Evolutionary conservation across 2,113 vertebrate species (phyloP).

Genomic region (Gymnobelideus leadbeateri): DNA sequence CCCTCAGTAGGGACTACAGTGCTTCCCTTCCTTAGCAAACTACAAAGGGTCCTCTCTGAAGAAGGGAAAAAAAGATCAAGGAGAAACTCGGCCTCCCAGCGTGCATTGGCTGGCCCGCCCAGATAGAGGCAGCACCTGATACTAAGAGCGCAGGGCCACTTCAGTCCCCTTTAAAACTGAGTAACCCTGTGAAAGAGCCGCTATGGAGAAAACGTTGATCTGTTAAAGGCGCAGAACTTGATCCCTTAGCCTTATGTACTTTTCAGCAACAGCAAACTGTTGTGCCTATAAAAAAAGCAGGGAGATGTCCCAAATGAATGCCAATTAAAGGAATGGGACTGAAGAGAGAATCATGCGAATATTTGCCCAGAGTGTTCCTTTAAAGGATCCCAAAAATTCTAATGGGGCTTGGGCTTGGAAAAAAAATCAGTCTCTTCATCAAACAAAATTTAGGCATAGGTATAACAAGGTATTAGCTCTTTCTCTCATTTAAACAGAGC

Average conservation of each 20-base stretch:
- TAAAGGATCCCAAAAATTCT: conserved; percentile 60
- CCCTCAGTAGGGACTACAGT: background rate
- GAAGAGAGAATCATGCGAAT: background rate
- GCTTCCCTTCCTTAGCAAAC: conserved; percentile 9
- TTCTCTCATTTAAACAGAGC: conserved; percentile 72
- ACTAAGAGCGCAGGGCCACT: background rate
- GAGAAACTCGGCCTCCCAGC: background rate
- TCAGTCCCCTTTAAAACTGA: conserved; percentile 16
- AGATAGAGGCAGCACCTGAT: conserved; percentile 3
- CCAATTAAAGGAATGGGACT: conserved; percentile 54
- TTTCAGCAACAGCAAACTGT: conserved; percentile 52
- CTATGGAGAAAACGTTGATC: conserved; percentile 31
- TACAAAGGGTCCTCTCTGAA: background rate
- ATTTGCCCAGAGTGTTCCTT: conserved; percentile 11
- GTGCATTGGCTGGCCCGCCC: conserved; percentile 4
- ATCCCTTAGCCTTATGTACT: conserved; percentile 50
- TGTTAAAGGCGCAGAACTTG: conserved; percentile 61
- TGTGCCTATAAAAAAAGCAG: conserved; percentile 26
- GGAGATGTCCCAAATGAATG: conserved; percentile 45
- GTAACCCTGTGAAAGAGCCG: conserved; percentile 45
- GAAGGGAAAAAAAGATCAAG: conserved; percentile 8
- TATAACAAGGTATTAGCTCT: conserved; percentile 61
- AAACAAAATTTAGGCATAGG: conserved; percentile 70
- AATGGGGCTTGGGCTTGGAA: conserved; percentile 59
- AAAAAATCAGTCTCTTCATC: conserved; percentile 52